Evolutionary conservation across 2,888 invertebrate species (phyloP).

Genomic region (Hylaea fasciaria): DNA sequence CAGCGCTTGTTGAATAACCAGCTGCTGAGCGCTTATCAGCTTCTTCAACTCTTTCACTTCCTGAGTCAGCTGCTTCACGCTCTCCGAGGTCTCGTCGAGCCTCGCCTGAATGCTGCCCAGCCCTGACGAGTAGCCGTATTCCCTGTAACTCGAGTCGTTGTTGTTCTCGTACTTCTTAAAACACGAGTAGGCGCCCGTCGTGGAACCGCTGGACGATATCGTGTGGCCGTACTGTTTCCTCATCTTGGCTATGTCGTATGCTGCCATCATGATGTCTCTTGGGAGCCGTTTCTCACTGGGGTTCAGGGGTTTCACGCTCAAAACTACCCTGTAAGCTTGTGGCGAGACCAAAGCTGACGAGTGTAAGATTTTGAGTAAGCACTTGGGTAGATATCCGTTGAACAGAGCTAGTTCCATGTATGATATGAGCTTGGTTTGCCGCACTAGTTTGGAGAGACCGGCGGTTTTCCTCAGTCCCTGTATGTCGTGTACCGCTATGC

Average conservation of each 20-base stretch:
- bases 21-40: conserved; percentile 80
- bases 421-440: conserved; percentile 94
- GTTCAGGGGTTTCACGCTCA: conserved; percentile 93
- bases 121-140: conserved; percentile 83
- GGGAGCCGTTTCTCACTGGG: conserved; percentile 93
- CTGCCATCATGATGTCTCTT: conserved; percentile 90
- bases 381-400: conserved; percentile 91
- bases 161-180: conserved; percentile 88
- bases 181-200: conserved; percentile 86
- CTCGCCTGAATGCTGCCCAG: conserved; percentile 86
- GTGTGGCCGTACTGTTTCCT: conserved; percentile 89
- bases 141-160: conserved; percentile 77
- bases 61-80: conserved; percentile 87
- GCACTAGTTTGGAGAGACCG: conserved; percentile 91
- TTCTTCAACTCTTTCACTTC: conserved; percentile 89
- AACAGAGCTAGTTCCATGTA: conserved; percentile 93
- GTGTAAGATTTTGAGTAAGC: conserved; percentile 89
- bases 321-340: conserved; percentile 91
- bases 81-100: conserved; percentile 88
- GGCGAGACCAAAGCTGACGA: conserved; percentile 92
- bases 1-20: conserved; percentile 79
- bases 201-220: conserved; percentile 87
- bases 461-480: conserved; percentile 94
- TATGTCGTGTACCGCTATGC: conserved; percentile 95
- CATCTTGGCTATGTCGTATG: conserved; percentile 91